Conservation (phyloP, 2,888 invertebrate species). For the Cylindroiulus punctatus region DNA sequence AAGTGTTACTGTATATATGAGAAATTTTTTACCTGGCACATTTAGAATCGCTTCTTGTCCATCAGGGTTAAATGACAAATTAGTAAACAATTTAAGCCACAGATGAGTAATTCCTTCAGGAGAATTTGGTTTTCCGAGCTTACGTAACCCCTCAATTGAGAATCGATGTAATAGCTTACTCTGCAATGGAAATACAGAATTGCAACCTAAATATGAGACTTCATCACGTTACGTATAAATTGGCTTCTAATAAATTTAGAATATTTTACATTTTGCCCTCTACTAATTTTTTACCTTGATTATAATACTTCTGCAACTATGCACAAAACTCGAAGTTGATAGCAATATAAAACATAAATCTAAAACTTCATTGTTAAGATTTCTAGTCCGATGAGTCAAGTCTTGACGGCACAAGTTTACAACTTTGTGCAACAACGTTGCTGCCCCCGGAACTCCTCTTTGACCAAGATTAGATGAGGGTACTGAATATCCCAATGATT, state of each 20-base stretch:
- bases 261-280: neutral
- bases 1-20: too few relatives aligned
- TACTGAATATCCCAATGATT: constrained; percentile 15
- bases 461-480: constrained; percentile 24
- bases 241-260: too few relatives aligned
- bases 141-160: neutral
- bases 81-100: constrained; percentile 48
- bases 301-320: constrained; percentile 1
- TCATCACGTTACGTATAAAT: too few relatives aligned
- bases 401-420: constrained; percentile 24
- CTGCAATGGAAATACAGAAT: constrained; percentile 15
- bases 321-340: neutral
- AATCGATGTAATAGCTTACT: constrained; percentile 46
- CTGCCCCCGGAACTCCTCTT: neutral
- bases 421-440: constrained; percentile 23
- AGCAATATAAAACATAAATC: constrained; percentile 41
- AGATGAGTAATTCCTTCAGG: constrained; percentile 2
- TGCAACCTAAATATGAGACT: neutral
- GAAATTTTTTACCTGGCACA: constrained; percentile 43
- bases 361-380: neutral
- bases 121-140: neutral
- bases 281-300: neutral
- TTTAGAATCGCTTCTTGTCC: constrained; percentile 51
- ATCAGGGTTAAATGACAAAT: constrained; percentile 43
- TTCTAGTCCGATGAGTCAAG: neutral